Percentiles rank a stretch among this genome's conserved stretches.
Evolutionary conservation across 1,140 invertebrate species (phyloP).

Genomic region (Oppia nitens): DNA sequence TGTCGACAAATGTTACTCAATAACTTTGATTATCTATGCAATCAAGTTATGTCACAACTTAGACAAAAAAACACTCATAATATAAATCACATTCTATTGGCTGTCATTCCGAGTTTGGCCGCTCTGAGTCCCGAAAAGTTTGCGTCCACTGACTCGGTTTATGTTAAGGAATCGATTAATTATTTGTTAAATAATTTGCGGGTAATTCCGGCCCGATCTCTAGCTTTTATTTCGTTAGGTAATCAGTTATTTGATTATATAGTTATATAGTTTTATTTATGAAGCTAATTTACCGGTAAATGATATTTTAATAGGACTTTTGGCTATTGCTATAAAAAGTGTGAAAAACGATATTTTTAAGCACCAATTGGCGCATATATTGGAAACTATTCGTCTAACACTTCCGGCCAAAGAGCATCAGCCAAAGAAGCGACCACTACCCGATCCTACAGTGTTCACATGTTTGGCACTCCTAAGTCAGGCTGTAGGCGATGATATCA

Average conservation of each 20-base stretch:
- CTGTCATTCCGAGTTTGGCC: conserved; percentile 78
- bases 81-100: conserved; percentile 72
- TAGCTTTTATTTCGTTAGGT: conserved; percentile 75
- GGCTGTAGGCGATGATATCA: conserved; percentile 56
- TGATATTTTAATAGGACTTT: neutral
- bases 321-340: neutral
- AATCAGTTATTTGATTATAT: conserved; percentile 27
- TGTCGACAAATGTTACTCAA: conserved; percentile 66
- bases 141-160: conserved; percentile 33
- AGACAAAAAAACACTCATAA: conserved; percentile 46
- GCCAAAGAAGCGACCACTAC: conserved; percentile 25
- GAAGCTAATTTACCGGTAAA: neutral
- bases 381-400: conserved; percentile 62
- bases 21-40: conserved; percentile 51
- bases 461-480: conserved; percentile 83
- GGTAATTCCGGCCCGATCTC: conserved; percentile 60
- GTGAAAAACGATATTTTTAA: conserved; percentile 34
- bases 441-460: conserved; percentile 75
- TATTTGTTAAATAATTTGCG: conserved; percentile 57
- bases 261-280: neutral
- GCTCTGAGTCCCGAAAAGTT: conserved; percentile 76
- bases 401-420: conserved; percentile 48
- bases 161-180: conserved; percentile 53
- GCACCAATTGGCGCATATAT: conserved; percentile 58
- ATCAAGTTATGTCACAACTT: conserved; percentile 53